Conservation (phyloP, 1,140 invertebrate genomes). For the Philopotamus ludificatus region DNA sequence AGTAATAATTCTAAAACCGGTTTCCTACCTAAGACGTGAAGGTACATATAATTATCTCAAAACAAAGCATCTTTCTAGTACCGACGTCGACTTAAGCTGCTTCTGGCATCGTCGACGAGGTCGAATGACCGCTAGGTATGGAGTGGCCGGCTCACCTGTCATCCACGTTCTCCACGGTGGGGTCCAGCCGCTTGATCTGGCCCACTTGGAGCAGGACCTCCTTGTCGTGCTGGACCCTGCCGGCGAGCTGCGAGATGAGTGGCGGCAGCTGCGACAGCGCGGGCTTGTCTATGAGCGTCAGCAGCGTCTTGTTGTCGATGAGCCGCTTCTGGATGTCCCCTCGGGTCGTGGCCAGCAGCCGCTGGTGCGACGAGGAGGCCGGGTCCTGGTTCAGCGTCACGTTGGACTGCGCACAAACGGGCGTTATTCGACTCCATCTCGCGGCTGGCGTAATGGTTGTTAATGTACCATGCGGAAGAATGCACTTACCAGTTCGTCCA, state of each 20-base stretch:
- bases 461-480: neutral
- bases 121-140: no score
- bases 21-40: no score
- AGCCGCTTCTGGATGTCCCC: constrained; percentile 81
- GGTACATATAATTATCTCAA: no score
- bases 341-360: constrained; percentile 78
- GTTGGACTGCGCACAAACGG: constrained; percentile 47
- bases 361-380: constrained; percentile 84
- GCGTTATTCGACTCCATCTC: neutral
- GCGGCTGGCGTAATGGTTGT: no score
- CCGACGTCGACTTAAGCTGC: no score
- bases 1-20: no score
- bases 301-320: constrained; percentile 87
- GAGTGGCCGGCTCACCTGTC: no score
- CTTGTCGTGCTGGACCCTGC: constrained; percentile 68
- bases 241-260: constrained; percentile 59
- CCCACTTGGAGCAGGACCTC: constrained; percentile 66
- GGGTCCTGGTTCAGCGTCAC: constrained; percentile 74
- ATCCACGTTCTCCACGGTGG: constrained; percentile 55
- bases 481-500: constrained; percentile 71
- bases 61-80: no score
- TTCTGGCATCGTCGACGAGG: no score
- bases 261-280: constrained; percentile 58
- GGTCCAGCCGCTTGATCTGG: constrained; percentile 60
- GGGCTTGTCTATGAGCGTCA: constrained; percentile 80